Base-by-base conservation (phyloP, 2,888 invertebrate species). In the Microctonus brassicae region DNA sequence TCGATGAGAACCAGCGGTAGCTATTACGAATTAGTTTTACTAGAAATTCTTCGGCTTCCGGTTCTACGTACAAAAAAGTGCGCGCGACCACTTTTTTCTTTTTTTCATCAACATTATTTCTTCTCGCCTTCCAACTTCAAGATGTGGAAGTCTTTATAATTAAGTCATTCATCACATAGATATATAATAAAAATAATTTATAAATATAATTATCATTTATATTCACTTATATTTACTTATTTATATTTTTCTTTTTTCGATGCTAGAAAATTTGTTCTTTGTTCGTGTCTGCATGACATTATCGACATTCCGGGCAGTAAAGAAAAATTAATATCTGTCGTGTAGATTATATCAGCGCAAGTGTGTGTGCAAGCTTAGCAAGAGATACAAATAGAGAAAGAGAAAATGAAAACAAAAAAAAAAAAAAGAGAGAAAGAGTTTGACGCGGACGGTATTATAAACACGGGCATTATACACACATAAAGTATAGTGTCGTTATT, bases 21-120 rank as follows among this genome's bases (percentile, higher is more conserved):
- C 33, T 52, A 17, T n/a, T 1, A 24, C 55, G 20, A 20, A 57
- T n/a, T 58, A 24, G 13, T 42, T 22, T 7, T 22, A 9, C 33
- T 17, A 58, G 57, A 58, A 24, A 64, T 64, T 58, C 24, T 47
- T 47, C 22, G 33, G 58, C 60, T 70, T 70, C 64, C 60, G 64
- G 58, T 57, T 26, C 52, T 52, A n/a, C 29, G 34, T 29, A 52
- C 52, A 60, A 65, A 65, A 60, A 60, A 60, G 33, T 42, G 11
- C 22, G n/a, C n/a, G n/a, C n/a, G 61, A 34, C 29, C 34, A 34
- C 13, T 34, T 39, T 39, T 39, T 62, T 34, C 34, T 34, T 34
- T 1, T 26, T 26, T 13, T 55, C 22, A 24, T n/a, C n/a, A n/a
- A n/a, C 17, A 17, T 20, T 47, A 17, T 24, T 36, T 10, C 10